A percentile compares a stretch with the other conserved stretches of the same genome.
phyloP scores from a whole-genome alignment of 1,140 invertebrate species.

The Drosophila kohkoa region DNA sequence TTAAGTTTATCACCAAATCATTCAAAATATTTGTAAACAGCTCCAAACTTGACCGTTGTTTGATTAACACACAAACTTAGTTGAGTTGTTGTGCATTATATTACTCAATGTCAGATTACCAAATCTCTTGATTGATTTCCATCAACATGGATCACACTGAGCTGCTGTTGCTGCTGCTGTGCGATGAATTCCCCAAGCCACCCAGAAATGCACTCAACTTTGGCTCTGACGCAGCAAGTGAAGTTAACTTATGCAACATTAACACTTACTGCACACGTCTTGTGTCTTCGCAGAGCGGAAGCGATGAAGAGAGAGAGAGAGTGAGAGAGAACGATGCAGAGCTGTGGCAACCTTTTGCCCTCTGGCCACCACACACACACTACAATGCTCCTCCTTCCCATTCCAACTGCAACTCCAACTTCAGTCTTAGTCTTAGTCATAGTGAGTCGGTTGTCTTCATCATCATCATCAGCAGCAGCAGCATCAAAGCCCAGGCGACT shows the following conservation, averaged over 20 bases:
- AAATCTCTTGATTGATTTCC: conserved; percentile 12
- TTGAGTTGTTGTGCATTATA: not conserved
- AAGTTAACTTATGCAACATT: conserved; percentile 56
- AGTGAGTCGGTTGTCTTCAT: conserved; percentile 31
- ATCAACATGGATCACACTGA: not conserved
- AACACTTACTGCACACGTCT: conserved; percentile 55
- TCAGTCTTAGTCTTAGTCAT: conserved; percentile 8
- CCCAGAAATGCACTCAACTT: conserved; percentile 24
- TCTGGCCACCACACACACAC: conserved; percentile 43
- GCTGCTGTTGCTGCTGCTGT: not conserved
- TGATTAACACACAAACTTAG: not conserved
- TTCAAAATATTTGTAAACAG: no score
- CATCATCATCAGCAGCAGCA: conserved; percentile 36
- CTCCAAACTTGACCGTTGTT: not conserved
- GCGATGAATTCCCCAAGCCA: conserved; percentile 2
- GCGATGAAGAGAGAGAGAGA: not conserved
- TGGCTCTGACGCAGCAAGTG: conserved; percentile 5
- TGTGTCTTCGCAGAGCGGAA: conserved; percentile 2
- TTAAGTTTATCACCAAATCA: no score
- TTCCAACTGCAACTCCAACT: not conserved
- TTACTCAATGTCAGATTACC: conserved; percentile 2
- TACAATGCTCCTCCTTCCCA: conserved; percentile 10
- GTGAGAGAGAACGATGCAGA: not conserved
- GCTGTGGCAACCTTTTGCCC: conserved; percentile 53
- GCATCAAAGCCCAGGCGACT: conserved; percentile 65